Percentiles rank a stretch among this genome's conserved stretches.
These are phyloP conservation scores for Rhopalosiphum nymphaeae DNA, from an alignment of 2,888 invertebrate genomes.

Conservation along the genomic window DNA sequence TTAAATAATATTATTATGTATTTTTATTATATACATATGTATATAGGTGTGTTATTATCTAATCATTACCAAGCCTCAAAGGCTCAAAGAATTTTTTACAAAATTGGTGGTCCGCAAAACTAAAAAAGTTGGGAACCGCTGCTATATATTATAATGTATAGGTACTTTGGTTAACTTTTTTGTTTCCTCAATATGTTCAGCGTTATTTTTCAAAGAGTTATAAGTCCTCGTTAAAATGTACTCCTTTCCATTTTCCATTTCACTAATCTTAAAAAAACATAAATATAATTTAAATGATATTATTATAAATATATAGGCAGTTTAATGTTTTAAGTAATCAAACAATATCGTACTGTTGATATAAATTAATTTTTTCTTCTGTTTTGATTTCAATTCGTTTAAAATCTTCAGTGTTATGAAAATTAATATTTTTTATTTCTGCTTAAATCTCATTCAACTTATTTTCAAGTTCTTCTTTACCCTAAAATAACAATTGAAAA, in stretches of 20 bases:
- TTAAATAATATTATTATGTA: too few relatives aligned
- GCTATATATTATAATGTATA: too few relatives aligned
- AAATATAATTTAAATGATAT: neutral
- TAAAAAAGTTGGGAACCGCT: too few relatives aligned
- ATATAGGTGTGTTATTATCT: too few relatives aligned
- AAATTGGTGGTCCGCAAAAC: too few relatives aligned
- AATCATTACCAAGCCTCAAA: too few relatives aligned
- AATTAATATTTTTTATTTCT: constrained; percentile 34
- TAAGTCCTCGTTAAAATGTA: neutral
- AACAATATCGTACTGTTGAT: constrained; percentile 22
- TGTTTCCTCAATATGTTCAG: neutral
- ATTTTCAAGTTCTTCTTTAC: constrained; percentile 38
- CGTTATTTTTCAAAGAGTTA: neutral
- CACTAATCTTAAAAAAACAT: constrained; percentile 17
- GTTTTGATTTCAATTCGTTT: neutral
- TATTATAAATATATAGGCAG: neutral
- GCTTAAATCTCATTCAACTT: constrained; percentile 48
- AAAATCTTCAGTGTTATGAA: neutral
- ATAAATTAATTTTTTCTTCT: constrained; percentile 37
- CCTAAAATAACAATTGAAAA: constrained; percentile 12
- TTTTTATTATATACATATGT: too few relatives aligned
- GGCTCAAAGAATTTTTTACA: too few relatives aligned
- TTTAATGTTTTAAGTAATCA: neutral
- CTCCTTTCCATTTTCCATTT: constrained; percentile 50
- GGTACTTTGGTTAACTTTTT: constrained; percentile 3